Evolutionary conservation across 2,797 vertebrate species (phyloP).

Genomic region (Mustela erminea): DNA sequence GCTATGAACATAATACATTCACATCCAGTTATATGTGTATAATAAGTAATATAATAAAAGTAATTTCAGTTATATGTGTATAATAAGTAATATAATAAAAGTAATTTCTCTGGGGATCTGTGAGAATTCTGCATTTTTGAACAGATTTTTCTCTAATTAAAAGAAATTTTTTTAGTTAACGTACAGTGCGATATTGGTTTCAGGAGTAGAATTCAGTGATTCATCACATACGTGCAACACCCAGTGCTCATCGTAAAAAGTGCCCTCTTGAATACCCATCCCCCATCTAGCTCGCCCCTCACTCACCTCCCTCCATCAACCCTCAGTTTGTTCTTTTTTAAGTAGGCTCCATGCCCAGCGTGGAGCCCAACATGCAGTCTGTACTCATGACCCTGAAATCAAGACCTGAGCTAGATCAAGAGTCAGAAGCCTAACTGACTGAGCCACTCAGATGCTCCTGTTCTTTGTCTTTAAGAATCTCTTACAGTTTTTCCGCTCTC

Average conservation of each 20-base stretch:
- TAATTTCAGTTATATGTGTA: not conserved
- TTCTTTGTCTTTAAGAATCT: not conserved
- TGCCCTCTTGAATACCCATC: not conserved
- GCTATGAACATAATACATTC: conserved; percentile 27
- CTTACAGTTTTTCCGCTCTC: not conserved
- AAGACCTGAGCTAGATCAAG: not conserved
- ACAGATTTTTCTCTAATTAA: not conserved
- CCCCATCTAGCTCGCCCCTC: not conserved
- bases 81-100: not conserved
- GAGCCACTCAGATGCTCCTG: not conserved
- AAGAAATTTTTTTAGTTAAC: not conserved
- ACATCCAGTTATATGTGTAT: conserved; percentile 18
- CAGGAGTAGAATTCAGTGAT: not conserved
- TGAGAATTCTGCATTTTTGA: conserved; percentile 11
- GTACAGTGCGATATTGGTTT: not conserved
- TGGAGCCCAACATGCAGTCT: not conserved
- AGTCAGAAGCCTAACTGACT: not conserved
- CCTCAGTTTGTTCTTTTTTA: not conserved
- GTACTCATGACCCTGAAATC: not conserved
- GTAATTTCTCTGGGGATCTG: conserved; percentile 24
- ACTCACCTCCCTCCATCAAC: not conserved
- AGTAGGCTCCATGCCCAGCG: not conserved
- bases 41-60: not conserved
- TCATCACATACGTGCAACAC: not conserved
- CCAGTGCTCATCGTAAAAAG: not conserved